phyloP scores from a whole-genome alignment of 2,797 vertebrate genomes.

The Neosalanx taihuensis region DNA sequence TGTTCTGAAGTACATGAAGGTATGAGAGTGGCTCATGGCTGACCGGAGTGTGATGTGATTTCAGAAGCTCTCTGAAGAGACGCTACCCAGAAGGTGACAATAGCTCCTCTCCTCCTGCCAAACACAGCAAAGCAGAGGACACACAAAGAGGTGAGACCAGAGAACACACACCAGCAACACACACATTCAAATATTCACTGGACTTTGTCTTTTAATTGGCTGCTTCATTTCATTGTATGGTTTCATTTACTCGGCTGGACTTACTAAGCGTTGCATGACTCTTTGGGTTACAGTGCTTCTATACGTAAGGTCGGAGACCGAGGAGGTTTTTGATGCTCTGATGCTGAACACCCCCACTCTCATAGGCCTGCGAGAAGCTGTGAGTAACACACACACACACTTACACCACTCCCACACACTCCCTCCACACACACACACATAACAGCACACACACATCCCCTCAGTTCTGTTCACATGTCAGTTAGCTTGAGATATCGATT shows the following conservation, averaged over 20 bases:
- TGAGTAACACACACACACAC: conserved; percentile 64
- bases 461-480: no score
- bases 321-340: conserved; percentile 95
- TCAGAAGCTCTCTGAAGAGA: conserved; percentile 83
- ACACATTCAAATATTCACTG: no score
- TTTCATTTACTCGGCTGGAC: no score
- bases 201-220: no score
- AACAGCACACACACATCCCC: conserved; percentile 2
- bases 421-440: background rate
- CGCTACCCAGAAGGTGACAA: conserved; percentile 76
- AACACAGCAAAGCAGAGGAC: conserved; percentile 82
- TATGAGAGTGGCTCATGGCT: conserved; percentile 17
- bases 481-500: background rate
- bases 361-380: conserved; percentile 87
- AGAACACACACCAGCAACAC: no score
- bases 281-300: conserved; percentile 78
- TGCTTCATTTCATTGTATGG: no score
- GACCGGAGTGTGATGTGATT: conserved; percentile 16
- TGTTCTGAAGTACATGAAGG: background rate
- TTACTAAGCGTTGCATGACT: no score
- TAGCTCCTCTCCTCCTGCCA: conserved; percentile 70
- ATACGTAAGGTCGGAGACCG: conserved; percentile 84
- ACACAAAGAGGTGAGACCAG: conserved; percentile 83
- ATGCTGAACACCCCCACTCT: conserved; percentile 92
- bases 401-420: background rate